A percentile compares a stretch with the other conserved stretches of the same genome.
phyloP scores from a whole-genome alignment of 2,113 vertebrate genomes.

The Lethenteron reissneri region DNA sequence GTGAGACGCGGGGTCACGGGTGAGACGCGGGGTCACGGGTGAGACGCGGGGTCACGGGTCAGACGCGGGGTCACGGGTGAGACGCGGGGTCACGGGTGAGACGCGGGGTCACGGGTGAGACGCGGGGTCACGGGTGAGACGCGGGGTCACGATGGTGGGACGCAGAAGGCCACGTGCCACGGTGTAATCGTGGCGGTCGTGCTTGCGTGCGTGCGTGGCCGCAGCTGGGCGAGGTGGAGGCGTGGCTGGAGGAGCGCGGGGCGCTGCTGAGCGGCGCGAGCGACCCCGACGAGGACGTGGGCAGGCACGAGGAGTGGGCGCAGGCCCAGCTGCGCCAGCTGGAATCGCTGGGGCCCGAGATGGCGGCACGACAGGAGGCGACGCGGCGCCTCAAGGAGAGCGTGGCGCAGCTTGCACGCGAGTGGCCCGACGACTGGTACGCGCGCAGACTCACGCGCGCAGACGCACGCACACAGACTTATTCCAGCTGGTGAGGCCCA shows the following conservation, averaged over 20 bases:
- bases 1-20: too few species aligned
- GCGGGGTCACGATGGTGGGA: neutral
- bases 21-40: too few species aligned
- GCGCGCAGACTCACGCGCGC: neutral
- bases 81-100: conserved; percentile 33
- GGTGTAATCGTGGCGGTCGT: neutral
- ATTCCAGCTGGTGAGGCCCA: too few species aligned
- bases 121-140: too few species aligned
- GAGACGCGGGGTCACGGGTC: too few species aligned
- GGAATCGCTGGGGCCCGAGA: conserved; percentile 35
- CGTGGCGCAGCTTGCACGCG: conserved; percentile 25
- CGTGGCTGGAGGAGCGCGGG: conserved; percentile 37
- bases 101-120: too few species aligned
- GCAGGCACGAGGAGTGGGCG: conserved; percentile 38
- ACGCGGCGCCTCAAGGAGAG: conserved; percentile 28
- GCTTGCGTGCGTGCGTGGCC: neutral
- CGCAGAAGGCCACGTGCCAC: neutral
- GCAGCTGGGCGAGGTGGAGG: conserved; percentile 44
- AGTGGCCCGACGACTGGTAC: conserved; percentile 37
- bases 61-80: neutral
- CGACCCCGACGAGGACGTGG: conserved; percentile 20
- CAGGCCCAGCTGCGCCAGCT: conserved; percentile 32
- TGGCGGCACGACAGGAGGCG: conserved; percentile 27
- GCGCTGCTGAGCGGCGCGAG: conserved; percentile 21
- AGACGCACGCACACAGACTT: too few species aligned